Evolutionary conservation across 2,113 vertebrate genomes (phyloP), one percentile per base, ranked within the genome.

Genomic region (Hemiscyllium ocellatum): DNA sequence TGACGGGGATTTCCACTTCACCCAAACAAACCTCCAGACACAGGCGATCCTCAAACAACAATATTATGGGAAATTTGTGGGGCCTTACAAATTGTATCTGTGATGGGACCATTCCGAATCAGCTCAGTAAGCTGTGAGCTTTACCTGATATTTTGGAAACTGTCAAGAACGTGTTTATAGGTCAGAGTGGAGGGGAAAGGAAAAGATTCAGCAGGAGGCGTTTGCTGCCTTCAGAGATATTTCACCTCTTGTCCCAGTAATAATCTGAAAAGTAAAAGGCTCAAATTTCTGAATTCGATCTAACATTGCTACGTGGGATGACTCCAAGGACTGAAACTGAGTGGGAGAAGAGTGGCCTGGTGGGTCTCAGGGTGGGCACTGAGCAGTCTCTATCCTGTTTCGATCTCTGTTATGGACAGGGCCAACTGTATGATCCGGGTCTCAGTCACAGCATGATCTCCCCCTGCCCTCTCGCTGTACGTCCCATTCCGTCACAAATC

Each of bases 171-270:
- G n/a, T 15, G 15, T 5, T n/a, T 33, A 29, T 7, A 78, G 10
- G 76, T n/a, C 17, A 2, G 8, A 24, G 10, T 78, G 76, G 69
- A 24, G 20, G 37, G 33, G 24, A 26, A 70, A 5, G 33, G 33
- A 4, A 0, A 17, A 37, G 26, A n/a, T 15, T n/a, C 10, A 2
- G 8, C 5, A n/a, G 1, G 33, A 4, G 0, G 1, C 76, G 37
- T 8, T 33, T 80, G n/a, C 33, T 80, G 22, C 22, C 26, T 24
- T 70, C 69, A 26, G n/a, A 80, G 15, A 37, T n/a, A 61, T 37
- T 13, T n/a, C n/a, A 33, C 10, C 33, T 78, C 33, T n/a, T 17
- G 76, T 2, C n/a, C n/a, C 3, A 78, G 6, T 78, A n/a, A n/a
- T 78, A 37, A 10, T 29, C 12, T 78, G 33, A 78, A 80, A 80